These are phyloP conservation scores for Amphiura filiformis DNA, from an alignment of 35 echinoderm and acorn worm genomes.

Conservation along the genomic window DNA sequence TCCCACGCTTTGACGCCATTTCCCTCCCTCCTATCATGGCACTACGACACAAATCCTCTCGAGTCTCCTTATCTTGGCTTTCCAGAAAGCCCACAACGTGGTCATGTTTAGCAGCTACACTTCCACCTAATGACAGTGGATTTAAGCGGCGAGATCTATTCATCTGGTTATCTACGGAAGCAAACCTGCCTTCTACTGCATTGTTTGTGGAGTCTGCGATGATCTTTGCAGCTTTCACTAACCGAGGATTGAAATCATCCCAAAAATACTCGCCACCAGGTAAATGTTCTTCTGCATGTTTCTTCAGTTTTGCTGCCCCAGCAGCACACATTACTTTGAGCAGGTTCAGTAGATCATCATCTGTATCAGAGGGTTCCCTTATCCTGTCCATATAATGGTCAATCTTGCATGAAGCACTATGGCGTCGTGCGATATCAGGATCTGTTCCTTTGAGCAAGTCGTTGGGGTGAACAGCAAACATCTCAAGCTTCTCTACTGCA, in stretches of 20 bases:
- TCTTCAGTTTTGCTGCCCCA: not conserved
- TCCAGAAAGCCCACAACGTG: not conserved
- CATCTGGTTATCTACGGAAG: not conserved
- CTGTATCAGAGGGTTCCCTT: not conserved
- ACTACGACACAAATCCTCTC: not conserved
- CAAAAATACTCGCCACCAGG: not conserved
- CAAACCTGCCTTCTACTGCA: not conserved
- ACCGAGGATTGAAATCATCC: not conserved
- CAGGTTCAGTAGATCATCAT: not conserved
- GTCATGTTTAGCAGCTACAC: not conserved
- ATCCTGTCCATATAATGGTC: not conserved
- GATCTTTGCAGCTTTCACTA: not conserved
- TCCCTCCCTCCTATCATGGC: not conserved
- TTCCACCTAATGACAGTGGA: not conserved
- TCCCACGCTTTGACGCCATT: not conserved
- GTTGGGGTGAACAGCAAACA: not conserved
- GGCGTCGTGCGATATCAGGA: not conserved
- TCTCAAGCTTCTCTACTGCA: not conserved
- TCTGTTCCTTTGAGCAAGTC: not conserved
- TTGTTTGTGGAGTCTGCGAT: not conserved
- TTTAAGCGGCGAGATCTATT: not conserved
- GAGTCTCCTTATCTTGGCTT: not conserved
- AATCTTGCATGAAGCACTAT: not conserved
- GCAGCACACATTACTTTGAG: not conserved
- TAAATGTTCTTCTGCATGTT: not conserved